A percentile compares a stretch with the other conserved stretches of the same genome.
Evolutionary conservation across 2,888 invertebrate genomes (phyloP).

Genomic region (Coenonympha arcania): DNA sequence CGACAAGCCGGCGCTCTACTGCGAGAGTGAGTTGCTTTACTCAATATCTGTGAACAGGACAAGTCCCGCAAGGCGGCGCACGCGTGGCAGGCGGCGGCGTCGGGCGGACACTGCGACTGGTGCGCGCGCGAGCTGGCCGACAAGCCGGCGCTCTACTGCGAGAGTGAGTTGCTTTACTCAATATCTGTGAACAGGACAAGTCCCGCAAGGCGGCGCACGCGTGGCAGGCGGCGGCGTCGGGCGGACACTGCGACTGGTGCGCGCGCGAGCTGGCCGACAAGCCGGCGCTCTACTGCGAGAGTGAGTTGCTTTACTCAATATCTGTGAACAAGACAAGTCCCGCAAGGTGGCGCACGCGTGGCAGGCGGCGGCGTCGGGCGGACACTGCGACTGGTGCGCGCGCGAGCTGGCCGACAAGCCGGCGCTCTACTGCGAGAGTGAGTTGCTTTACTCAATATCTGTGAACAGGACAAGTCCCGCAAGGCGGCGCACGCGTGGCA

Average conservation of each 20-base stretch:
- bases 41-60: constrained; percentile 77
- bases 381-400: constrained; percentile 84
- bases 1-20: constrained; percentile 87
- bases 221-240: constrained; percentile 80
- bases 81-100: constrained; percentile 81
- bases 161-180: too few species aligned
- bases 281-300: constrained; percentile 87
- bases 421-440: constrained; percentile 88
- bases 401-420: constrained; percentile 85
- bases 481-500: constrained; percentile 85
- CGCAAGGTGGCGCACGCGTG: constrained; percentile 84
- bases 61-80: constrained; percentile 83
- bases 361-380: constrained; percentile 78
- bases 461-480: constrained; percentile 81
- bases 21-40: constrained; percentile 89
- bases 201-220: constrained; percentile 82
- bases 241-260: constrained; percentile 84
- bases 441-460: too few species aligned
- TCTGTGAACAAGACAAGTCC: constrained; percentile 79
- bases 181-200: constrained; percentile 79
- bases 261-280: constrained; percentile 84
- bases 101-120: constrained; percentile 81
- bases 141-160: constrained; percentile 88
- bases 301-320: too few species aligned
- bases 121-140: constrained; percentile 84